Evolutionary conservation across 2,888 invertebrate species (phyloP).

Genomic region (Hypomecis atomaria): DNA sequence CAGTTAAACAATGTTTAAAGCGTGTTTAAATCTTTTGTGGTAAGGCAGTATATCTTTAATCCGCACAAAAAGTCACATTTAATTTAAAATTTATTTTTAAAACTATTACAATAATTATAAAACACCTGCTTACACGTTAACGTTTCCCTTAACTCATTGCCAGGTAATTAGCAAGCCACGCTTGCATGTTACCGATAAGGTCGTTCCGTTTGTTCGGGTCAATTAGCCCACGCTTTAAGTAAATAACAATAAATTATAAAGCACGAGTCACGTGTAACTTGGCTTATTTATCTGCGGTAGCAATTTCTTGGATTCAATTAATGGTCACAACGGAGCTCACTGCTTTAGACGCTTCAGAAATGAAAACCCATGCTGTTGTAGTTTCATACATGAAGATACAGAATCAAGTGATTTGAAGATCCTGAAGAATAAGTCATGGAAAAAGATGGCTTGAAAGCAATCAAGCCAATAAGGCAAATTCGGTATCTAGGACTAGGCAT

Average conservation of each 20-base stretch:
- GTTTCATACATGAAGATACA: no score
- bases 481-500: no score
- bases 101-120: conserved; percentile 52
- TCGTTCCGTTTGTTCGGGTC: conserved; percentile 16
- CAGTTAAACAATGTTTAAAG: no score
- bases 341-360: no score
- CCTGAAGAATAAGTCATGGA: no score
- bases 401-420: no score
- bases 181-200: conserved; percentile 32
- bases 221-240: conserved; percentile 14
- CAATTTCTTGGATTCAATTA: neutral
- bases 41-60: no score
- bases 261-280: neutral
- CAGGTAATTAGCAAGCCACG: conserved; percentile 39
- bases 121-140: conserved; percentile 35
- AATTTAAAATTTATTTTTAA: conserved; percentile 29
- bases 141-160: conserved; percentile 18
- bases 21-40: no score
- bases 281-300: neutral
- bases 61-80: neutral
- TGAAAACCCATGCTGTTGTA: no score
- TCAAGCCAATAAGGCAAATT: no score
- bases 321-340: no score
- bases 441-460: no score
- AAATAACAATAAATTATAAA: conserved; percentile 10